Conservation (phyloP, 2,113 vertebrate genomes). For the Petromus typicus region DNA sequence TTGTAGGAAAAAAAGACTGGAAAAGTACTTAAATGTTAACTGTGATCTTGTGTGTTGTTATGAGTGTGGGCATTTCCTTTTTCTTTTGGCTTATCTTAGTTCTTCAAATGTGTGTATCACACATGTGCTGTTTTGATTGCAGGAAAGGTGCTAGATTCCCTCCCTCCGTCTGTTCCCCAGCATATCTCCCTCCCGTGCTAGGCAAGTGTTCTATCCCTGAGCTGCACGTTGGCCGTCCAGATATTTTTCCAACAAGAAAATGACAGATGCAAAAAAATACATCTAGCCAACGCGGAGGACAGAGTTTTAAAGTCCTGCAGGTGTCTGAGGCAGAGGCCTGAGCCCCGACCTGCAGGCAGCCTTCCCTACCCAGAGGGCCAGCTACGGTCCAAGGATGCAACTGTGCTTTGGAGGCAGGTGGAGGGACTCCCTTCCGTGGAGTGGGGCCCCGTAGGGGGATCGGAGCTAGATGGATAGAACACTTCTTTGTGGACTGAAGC, state of each 20-base stretch:
- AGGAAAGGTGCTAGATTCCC: background rate
- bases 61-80: background rate
- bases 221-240: background rate
- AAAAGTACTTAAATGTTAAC: background rate
- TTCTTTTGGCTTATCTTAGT: background rate
- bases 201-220: background rate
- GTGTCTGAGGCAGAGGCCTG: background rate
- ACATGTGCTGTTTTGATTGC: background rate
- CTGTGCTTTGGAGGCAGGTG: too few species aligned
- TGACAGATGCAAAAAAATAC: background rate
- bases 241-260: background rate
- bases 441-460: accelerated
- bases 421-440: background rate
- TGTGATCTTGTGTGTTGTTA: background rate
- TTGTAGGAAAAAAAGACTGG: background rate
- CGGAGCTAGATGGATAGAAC: background rate
- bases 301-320: background rate
- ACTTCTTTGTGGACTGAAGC: too few species aligned
- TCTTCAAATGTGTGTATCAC: background rate
- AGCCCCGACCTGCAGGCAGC: background rate
- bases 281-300: background rate
- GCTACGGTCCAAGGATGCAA: background rate
- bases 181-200: background rate
- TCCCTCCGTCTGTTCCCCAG: too few species aligned
- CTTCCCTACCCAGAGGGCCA: background rate